Evolutionary conservation across 1,140 invertebrate species (phyloP), one percentile per base, ranked within the genome.

Genomic region (Drosophila sp.): DNA sequence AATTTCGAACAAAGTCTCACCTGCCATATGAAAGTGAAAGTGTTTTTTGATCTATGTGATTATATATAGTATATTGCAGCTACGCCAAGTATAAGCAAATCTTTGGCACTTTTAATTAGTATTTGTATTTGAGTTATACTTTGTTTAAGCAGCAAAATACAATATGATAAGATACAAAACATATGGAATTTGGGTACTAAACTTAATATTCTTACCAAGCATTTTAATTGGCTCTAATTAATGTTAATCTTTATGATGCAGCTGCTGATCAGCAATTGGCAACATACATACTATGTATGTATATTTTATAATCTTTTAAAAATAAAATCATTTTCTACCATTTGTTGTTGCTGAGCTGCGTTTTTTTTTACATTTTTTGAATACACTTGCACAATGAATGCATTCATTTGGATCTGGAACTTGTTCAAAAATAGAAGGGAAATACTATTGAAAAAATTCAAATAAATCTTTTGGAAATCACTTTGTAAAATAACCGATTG

Each of bases 271-370:
- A 54, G 61, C 61, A 60, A 55, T 55, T 73, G 66, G 66, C 71
- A 73, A 71, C 63, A 66, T 71, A 55, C 29, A 55, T 61, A 54
- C 17, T 17, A 29, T 55, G 54, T 33, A 66, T 66, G 44, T 35
- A 60, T 61, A 54, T 10, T 50, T 50, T 50, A 47, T 50, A 50
- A 50, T 50, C 44, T 23, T 50, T 50, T 50, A 8, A 50, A 50
- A 50, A 50, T 50, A 50, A 7, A 50, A 27, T 47, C 17, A 50
- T 47, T 47, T 25, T 47, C 1, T 23, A 47, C 6, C 27, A 17
- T 50, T 50, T 50, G 44, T 50, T 50, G 44, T 50, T 50, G 44
- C 44, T 17, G 44, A 27, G 44, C 44, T 50, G 23, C 44, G 44
- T 25, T 50, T 47, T 25, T 7, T n/a, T 11, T 25, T 44, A 2